phyloP scores from a whole-genome alignment of 2,113 vertebrate genomes.

The Paralichthys olivaceus region DNA sequence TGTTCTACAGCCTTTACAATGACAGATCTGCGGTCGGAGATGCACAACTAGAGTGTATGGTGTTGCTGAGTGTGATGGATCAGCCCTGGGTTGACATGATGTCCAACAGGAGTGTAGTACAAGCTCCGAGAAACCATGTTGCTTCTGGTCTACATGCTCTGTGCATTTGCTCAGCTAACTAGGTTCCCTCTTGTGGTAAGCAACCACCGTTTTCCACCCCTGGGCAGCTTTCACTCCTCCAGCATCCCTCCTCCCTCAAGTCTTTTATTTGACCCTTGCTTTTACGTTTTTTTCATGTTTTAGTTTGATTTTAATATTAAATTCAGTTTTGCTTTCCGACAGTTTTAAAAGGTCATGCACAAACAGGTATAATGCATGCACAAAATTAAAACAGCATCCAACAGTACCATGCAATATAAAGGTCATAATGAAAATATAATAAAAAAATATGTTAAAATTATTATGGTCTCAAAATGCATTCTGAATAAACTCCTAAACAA shows the following conservation, averaged over 20 bases:
- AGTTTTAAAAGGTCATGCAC: neutral
- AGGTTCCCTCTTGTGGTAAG: constrained; percentile 63
- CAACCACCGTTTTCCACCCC: constrained; percentile 25
- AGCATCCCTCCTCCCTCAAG: neutral
- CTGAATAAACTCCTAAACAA: neutral
- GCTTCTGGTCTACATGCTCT: constrained; percentile 73
- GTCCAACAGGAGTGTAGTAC: constrained; percentile 76
- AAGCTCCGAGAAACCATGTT: constrained; percentile 72
- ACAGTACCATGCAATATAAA: neutral
- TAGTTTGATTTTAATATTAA: neutral
- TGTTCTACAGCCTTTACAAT: constrained; percentile 74
- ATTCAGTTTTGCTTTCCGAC: neutral
- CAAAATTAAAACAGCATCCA: neutral
- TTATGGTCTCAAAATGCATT: neutral
- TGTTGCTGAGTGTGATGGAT: constrained; percentile 69
- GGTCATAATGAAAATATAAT: too few species aligned
- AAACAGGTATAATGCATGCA: neutral
- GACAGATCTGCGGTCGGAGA: constrained; percentile 69
- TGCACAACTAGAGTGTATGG: constrained; percentile 49
- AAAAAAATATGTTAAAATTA: neutral
- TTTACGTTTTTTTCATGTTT: neutral
- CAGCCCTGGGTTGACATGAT: constrained; percentile 72
- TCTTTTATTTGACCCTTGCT: constrained; percentile 1
- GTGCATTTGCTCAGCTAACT: constrained; percentile 74
- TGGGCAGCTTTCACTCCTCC: neutral